A percentile compares a stretch with the other conserved stretches of the same genome.
These are phyloP conservation scores for Sarotherodon lohbergeri DNA, from an alignment of 2,113 vertebrate species.

Conservation along the genomic window DNA sequence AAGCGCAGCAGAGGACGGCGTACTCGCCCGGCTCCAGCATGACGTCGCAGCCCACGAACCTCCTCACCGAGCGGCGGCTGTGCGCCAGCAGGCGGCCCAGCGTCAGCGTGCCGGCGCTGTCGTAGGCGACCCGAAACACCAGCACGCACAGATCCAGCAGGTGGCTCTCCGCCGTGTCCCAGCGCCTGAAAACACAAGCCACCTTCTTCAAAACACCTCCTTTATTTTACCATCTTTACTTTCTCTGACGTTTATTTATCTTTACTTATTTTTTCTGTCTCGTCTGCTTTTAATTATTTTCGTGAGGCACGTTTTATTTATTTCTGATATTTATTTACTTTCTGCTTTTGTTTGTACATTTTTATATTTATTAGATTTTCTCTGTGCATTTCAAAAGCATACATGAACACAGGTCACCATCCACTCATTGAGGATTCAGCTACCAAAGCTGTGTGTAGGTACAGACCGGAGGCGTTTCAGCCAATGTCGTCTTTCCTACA, in stretches of 20 bases:
- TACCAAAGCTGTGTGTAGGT: background rate
- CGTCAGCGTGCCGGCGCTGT: conserved; percentile 73
- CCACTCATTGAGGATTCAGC: background rate
- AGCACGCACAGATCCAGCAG: conserved; percentile 90
- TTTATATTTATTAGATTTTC: background rate
- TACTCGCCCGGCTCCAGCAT: conserved; percentile 96
- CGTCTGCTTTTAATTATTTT: background rate
- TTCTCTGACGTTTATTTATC: background rate
- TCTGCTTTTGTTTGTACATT: background rate
- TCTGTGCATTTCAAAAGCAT: background rate
- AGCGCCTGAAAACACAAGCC: conserved; percentile 69
- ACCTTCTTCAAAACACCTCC: background rate
- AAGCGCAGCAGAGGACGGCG: conserved; percentile 89
- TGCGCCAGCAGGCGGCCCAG: conserved; percentile 87
- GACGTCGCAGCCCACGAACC: conserved; percentile 89
- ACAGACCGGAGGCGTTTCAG: background rate
- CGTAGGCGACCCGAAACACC: conserved; percentile 86
- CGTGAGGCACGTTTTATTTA: background rate
- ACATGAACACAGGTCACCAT: background rate
- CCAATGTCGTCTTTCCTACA: background rate
- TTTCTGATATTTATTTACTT: background rate
- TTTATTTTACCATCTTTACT: background rate
- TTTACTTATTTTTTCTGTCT: background rate
- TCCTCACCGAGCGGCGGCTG: conserved; percentile 89
- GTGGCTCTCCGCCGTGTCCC: conserved; percentile 84